Percentiles rank a stretch among this genome's conserved stretches.
phyloP scores from a whole-genome alignment of 2,888 invertebrate species.

The Lamproptera curius region DNA sequence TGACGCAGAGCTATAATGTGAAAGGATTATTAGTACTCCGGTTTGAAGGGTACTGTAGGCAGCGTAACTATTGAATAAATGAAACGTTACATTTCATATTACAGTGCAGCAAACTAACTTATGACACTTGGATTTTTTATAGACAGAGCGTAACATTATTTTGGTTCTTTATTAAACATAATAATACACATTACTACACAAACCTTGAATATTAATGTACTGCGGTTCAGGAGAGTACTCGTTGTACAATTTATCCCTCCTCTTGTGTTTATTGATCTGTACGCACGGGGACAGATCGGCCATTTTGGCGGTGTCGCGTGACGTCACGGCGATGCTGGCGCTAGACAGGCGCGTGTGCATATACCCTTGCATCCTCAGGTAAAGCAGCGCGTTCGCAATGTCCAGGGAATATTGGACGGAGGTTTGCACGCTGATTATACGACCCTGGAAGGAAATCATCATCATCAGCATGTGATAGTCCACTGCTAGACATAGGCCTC shows the following conservation, averaged over 20 bases:
- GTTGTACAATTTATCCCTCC: constrained; percentile 37
- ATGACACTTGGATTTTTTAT: too few species aligned
- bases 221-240: constrained; percentile 60
- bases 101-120: too few species aligned
- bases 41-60: too few species aligned
- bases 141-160: too few species aligned
- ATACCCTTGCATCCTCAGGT: constrained; percentile 68
- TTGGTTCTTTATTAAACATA: too few species aligned
- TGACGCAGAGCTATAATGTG: too few species aligned
- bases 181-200: too few species aligned
- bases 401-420: constrained; percentile 63
- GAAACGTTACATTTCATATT: too few species aligned
- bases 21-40: too few species aligned
- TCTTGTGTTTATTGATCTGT: constrained; percentile 31
- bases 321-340: constrained; percentile 57
- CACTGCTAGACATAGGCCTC: too few species aligned
- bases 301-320: constrained; percentile 63
- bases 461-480: too few species aligned
- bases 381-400: constrained; percentile 64
- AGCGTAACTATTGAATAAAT: too few species aligned
- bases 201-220: constrained; percentile 68
- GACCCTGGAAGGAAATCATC: constrained; percentile 38
- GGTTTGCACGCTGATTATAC: constrained; percentile 58
- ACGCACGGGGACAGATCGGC: constrained; percentile 60
- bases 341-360: constrained; percentile 68